Conservation (phyloP, 2,888 invertebrate genomes). For the Clepsis dumicolana region DNA sequence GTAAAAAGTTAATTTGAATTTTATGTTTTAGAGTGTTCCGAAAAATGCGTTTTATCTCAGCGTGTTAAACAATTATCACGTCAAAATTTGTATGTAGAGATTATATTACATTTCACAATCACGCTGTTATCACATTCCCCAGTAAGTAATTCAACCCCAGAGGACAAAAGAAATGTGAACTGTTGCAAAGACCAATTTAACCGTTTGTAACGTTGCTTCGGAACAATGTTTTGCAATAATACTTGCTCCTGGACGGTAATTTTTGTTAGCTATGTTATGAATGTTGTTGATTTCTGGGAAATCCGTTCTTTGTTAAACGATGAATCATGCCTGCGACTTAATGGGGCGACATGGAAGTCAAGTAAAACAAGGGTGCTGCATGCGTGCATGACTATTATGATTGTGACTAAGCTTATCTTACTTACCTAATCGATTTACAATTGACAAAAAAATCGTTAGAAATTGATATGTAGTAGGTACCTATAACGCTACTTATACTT, state of each 20-base stretch:
- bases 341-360: constrained; percentile 63
- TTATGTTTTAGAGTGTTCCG: constrained; percentile 16
- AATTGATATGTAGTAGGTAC: background rate
- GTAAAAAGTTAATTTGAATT: constrained; percentile 41
- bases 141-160: constrained; percentile 25
- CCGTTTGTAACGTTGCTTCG: constrained; percentile 27
- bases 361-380: constrained; percentile 56
- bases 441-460: background rate
- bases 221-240: constrained; percentile 9
- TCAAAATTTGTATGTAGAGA: background rate
- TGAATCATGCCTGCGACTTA: constrained; percentile 78
- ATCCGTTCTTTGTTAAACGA: constrained; percentile 69
- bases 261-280: constrained; percentile 29
- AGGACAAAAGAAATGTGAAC: constrained; percentile 43
- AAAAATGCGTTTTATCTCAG: constrained; percentile 1
- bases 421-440: background rate
- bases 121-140: constrained; percentile 30
- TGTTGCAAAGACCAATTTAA: constrained; percentile 24
- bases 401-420: constrained; percentile 21
- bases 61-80: constrained; percentile 9
- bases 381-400: constrained; percentile 20
- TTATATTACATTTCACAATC: constrained; percentile 9
- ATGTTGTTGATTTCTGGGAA: constrained; percentile 56
- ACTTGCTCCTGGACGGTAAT: constrained; percentile 48
- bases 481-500: too few species aligned